These are phyloP conservation scores for Phaethornis superciliosus DNA, from an alignment of 2,113 vertebrate species.

Conservation along the genomic window DNA sequence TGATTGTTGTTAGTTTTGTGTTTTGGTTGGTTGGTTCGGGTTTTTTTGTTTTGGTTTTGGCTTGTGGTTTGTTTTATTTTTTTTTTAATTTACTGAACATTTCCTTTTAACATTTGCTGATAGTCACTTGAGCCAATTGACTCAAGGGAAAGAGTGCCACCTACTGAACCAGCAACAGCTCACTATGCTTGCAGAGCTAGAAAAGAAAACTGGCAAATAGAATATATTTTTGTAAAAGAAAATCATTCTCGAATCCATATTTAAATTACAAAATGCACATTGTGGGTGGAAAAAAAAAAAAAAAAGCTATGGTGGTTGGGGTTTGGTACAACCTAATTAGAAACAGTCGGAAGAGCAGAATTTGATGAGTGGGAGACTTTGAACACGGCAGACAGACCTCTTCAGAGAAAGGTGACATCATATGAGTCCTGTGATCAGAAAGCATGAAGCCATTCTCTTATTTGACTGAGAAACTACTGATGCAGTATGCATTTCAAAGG, in stretches of 20 bases:
- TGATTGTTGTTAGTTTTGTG: background rate
- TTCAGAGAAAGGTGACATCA: slow-evolving; percentile 53
- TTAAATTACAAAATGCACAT: background rate
- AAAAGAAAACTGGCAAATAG: background rate
- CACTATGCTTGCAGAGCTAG: background rate
- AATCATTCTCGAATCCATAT: background rate
- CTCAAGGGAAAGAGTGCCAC: slow-evolving; percentile 74
- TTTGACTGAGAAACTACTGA: slow-evolving; percentile 64
- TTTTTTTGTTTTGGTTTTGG: too few species aligned
- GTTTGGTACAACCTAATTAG: background rate
- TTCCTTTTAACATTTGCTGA: background rate
- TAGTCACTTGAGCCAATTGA: background rate
- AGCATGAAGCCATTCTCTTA: slow-evolving; percentile 70
- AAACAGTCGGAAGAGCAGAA: background rate
- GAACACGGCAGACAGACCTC: background rate
- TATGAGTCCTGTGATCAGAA: slow-evolving; percentile 68
- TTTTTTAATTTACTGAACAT: background rate
- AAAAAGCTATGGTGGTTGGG: background rate
- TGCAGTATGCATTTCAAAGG: slow-evolving; percentile 67
- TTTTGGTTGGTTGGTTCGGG: background rate
- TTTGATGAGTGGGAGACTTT: background rate
- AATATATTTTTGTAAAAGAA: background rate
- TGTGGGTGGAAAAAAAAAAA: background rate
- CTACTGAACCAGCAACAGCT: slow-evolving; percentile 65
- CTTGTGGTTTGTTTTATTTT: background rate